Evolutionary conservation across 1,140 invertebrate species (phyloP).

Genomic region (Nomia melanderi): DNA sequence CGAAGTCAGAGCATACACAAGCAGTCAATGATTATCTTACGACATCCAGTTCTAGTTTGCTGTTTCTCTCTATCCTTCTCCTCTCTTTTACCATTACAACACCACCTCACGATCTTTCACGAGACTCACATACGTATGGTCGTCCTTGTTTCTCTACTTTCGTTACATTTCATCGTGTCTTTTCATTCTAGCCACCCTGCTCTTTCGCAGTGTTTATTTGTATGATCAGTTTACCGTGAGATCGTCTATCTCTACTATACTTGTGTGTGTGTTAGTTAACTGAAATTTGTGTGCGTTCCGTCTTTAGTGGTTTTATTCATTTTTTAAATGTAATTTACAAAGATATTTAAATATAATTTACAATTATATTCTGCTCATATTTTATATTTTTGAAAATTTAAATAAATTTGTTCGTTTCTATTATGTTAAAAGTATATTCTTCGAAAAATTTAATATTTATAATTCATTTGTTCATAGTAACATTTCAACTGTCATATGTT

Average conservation of each 20-base stretch:
- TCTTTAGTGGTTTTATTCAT: no score
- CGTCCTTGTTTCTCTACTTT: conserved; percentile 23
- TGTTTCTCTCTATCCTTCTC: conserved; percentile 34
- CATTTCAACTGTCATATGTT: no score
- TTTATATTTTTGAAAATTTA: no score
- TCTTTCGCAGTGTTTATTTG: conserved; percentile 42
- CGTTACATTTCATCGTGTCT: neutral
- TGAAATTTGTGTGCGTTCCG: no score
- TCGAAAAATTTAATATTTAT: neutral
- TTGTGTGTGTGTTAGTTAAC: neutral
- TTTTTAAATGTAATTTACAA: no score
- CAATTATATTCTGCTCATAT: neutral
- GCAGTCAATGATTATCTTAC: conserved; percentile 53
- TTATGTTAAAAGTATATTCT: neutral
- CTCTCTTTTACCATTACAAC: conserved; percentile 16
- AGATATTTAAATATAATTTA: no score
- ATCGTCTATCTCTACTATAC: conserved; percentile 17
- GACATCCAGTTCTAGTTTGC: conserved; percentile 49
- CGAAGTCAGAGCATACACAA: conserved; percentile 49
- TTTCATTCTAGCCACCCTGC: conserved; percentile 1
- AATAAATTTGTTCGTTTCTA: no score
- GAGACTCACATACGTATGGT: neutral
- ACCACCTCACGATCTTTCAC: conserved; percentile 19
- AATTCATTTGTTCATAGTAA: no score
- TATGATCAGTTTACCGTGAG: conserved; percentile 19